These are phyloP conservation scores for Chalcis sispes DNA, from an alignment of 2,888 invertebrate genomes.

Conservation along the genomic window DNA sequence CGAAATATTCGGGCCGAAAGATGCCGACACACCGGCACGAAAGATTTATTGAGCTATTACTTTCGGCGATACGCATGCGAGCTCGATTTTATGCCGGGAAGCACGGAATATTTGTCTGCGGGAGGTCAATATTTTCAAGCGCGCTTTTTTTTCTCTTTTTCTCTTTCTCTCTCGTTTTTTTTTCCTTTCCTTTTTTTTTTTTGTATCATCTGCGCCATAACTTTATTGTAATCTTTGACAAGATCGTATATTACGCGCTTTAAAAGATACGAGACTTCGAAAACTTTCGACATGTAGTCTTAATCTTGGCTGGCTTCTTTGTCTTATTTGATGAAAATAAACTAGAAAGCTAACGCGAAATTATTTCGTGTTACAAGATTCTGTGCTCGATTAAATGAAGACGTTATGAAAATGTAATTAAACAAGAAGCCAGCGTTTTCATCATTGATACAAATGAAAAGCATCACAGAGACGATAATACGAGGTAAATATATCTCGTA, in stretches of 20 bases:
- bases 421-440: constrained; percentile 9
- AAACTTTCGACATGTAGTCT: not conserved
- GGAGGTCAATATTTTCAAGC: not conserved
- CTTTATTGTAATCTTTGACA: not conserved
- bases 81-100: not conserved
- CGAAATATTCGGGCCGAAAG: no score
- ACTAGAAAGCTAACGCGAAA: not conserved
- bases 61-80: not conserved
- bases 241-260: not conserved
- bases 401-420: no score
- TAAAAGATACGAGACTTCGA: not conserved
- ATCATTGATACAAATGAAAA: no score
- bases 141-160: not conserved
- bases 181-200: not conserved
- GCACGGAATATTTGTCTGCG: not conserved
- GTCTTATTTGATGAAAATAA: not conserved
- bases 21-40: not conserved
- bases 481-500: no score
- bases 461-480: no score
- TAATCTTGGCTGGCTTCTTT: constrained; percentile 3
- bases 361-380: no score
- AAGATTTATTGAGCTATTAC: constrained; percentile 32
- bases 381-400: no score
- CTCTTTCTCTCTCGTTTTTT: not conserved
- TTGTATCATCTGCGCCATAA: not conserved